A percentile compares a stretch with the other conserved stretches of the same genome.
Evolutionary conservation across 2,113 vertebrate species (phyloP).

Genomic region (Salvelinus fontinalis): DNA sequence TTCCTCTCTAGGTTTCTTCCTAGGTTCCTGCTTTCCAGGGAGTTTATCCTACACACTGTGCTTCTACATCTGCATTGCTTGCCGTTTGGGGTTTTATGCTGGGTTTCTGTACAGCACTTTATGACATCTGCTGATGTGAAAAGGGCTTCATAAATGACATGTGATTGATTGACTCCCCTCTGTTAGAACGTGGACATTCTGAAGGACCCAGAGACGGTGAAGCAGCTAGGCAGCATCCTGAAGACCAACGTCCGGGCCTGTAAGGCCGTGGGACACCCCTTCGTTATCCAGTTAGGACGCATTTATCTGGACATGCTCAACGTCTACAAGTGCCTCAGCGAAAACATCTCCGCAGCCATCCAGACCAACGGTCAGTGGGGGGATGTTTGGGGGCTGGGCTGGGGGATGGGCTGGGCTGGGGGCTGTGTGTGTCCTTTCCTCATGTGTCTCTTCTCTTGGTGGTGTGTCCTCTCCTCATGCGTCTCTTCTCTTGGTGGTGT

Average conservation of each 20-base stretch:
- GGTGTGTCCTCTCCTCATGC: no score
- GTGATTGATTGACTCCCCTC: neutral
- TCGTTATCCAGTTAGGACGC: constrained; percentile 96
- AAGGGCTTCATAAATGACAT: neutral
- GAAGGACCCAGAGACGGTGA: constrained; percentile 99
- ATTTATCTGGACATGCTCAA: constrained; percentile 99
- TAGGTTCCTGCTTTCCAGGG: no score
- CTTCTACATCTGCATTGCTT: neutral
- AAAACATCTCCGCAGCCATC: constrained; percentile 99
- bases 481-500: neutral
- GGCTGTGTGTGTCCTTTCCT: neutral
- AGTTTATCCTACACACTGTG: no score
- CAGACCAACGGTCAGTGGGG: constrained; percentile 86
- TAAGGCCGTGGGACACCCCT: constrained; percentile 97
- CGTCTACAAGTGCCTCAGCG: constrained; percentile 99
- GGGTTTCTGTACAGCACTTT: neutral
- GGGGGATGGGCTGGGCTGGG: neutral
- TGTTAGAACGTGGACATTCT: constrained; percentile 95
- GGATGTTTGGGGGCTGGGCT: neutral
- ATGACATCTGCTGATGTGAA: no score
- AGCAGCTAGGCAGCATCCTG: constrained; percentile 96
- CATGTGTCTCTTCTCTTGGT: neutral
- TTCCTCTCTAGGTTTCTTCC: no score
- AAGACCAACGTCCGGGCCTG: constrained; percentile 98
- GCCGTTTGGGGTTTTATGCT: neutral